Evolutionary conservation across 2,797 vertebrate species (phyloP).

Genomic region (Telmatherina bonti): DNA sequence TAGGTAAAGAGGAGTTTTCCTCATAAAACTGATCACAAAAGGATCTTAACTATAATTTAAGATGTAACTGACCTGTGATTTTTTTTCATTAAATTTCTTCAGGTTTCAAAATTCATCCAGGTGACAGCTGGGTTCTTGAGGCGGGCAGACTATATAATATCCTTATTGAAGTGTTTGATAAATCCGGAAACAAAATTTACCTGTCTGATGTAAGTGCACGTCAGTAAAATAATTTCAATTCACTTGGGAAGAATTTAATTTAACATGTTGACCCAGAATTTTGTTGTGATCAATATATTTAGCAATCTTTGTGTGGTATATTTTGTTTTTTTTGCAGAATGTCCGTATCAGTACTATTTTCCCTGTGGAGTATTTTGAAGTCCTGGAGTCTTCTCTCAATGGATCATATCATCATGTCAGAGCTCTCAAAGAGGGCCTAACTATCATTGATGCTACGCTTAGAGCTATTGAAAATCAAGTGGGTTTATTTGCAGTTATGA

Average conservation of each 20-base stretch:
- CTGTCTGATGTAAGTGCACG: slow-evolving; percentile 91
- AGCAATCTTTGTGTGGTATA: not conserved
- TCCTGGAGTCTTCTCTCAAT: slow-evolving; percentile 90
- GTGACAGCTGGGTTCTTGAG: slow-evolving; percentile 95
- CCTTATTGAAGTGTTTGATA: slow-evolving; percentile 92
- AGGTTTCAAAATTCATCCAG: slow-evolving; percentile 93
- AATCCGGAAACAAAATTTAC: slow-evolving; percentile 91
- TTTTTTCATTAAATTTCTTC: slow-evolving; percentile 24
- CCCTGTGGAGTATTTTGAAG: slow-evolving; percentile 87
- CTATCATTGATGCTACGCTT: slow-evolving; percentile 86
- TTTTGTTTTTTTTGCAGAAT: slow-evolving; percentile 82
- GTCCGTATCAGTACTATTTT: slow-evolving; percentile 87
- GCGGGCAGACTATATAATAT: slow-evolving; percentile 88
- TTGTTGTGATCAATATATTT: not conserved
- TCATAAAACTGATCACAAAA: not conserved
- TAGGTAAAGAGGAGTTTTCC: slow-evolving; percentile 85
- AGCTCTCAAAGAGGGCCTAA: slow-evolving; percentile 87
- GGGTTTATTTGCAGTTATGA: slow-evolving; percentile 46
- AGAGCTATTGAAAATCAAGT: slow-evolving; percentile 90
- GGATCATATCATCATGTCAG: slow-evolving; percentile 90
- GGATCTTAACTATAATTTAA: not conserved
- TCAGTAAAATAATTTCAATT: not conserved
- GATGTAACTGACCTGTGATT: slow-evolving; percentile 1
- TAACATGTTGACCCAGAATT: not conserved
- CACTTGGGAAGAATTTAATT: not conserved